Conservation (phyloP, 2,888 invertebrate species). For the Barypeithes pellucidus region DNA sequence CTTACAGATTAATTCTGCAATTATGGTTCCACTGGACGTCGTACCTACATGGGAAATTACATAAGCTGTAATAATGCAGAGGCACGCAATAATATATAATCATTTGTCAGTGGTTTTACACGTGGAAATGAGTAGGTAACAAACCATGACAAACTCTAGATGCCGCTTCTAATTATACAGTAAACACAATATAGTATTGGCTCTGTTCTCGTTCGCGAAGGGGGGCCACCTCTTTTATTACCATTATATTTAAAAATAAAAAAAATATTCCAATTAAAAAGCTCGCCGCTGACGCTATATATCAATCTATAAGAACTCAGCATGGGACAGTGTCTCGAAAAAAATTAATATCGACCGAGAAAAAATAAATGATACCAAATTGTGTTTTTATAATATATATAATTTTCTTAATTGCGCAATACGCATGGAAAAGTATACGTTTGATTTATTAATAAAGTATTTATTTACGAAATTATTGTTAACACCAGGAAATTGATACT, state of each 20-base stretch:
- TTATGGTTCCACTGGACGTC: constrained; percentile 49
- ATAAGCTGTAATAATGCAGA: constrained; percentile 55
- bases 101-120: constrained; percentile 59
- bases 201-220: constrained; percentile 59
- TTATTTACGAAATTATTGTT: no score
- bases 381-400: constrained; percentile 51
- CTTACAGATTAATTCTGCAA: constrained; percentile 53
- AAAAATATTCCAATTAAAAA: constrained; percentile 72
- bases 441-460: no score
- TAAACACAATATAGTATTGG: constrained; percentile 62
- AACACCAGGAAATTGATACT: no score
- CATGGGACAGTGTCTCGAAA: constrained; percentile 67
- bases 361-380: constrained; percentile 66
- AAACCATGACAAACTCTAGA: constrained; percentile 61
- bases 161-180: constrained; percentile 60
- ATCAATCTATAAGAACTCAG: constrained; percentile 70
- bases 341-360: constrained; percentile 66
- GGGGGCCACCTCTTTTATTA: constrained; percentile 68
- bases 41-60: constrained; percentile 54
- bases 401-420: constrained; percentile 41
- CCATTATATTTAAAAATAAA: constrained; percentile 70
- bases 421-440: not conserved
- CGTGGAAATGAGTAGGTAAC: constrained; percentile 59
- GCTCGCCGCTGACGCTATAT: constrained; percentile 70
- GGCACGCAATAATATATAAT: constrained; percentile 55